Evolutionary conservation across 1,140 invertebrate genomes (phyloP).

Genomic region (Lucilia sericata): DNA sequence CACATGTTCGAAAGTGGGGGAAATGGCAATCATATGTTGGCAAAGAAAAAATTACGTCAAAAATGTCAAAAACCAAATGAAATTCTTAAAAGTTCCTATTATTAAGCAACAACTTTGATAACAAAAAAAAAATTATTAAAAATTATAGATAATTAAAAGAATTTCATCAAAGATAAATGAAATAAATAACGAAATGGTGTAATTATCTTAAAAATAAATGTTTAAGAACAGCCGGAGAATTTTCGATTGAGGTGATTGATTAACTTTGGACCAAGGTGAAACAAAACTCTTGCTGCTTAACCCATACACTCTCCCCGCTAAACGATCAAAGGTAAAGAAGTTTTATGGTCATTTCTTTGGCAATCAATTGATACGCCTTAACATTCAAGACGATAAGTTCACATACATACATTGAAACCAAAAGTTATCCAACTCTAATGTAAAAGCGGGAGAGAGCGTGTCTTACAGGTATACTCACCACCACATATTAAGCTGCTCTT

Average conservation of each 20-base stretch:
- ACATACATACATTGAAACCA: not conserved
- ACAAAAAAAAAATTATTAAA: not conserved
- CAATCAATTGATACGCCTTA: not conserved
- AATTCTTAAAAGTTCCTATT: slow-evolving; percentile 2
- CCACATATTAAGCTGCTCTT: not conserved
- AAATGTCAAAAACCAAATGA: not conserved
- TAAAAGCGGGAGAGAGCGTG: slow-evolving; percentile 6
- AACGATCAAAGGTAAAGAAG: not conserved
- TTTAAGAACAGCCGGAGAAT: not conserved
- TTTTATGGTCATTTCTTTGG: not conserved
- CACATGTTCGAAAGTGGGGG: not conserved
- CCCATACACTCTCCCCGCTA: not conserved
- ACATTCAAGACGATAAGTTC: not conserved
- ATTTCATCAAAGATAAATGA: not conserved
- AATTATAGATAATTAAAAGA: not conserved
- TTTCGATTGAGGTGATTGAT: not conserved
- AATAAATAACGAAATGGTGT: not conserved
- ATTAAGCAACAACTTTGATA: slow-evolving; percentile 23
- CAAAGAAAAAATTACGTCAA: slow-evolving; percentile 4
- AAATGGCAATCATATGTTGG: slow-evolving; percentile 15
- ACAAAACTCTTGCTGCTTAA: not conserved
- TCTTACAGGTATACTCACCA: not conserved
- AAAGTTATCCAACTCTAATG: not conserved
- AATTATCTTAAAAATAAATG: not conserved
- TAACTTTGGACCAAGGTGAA: slow-evolving; percentile 19